Evolutionary conservation across 1,140 invertebrate genomes (phyloP).

Genomic region (Phenacoccus solenopsis): DNA sequence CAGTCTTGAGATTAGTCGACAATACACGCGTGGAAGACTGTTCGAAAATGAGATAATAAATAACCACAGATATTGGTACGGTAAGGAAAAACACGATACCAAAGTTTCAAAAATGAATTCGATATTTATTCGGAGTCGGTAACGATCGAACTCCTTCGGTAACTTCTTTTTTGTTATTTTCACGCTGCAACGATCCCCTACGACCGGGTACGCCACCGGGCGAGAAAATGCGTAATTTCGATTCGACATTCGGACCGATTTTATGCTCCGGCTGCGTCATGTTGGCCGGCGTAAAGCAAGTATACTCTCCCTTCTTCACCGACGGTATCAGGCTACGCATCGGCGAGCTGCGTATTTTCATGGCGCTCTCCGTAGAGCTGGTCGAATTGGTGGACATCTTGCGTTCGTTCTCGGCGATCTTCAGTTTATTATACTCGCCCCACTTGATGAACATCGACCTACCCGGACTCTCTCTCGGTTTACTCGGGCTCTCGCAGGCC

Average conservation of each 20-base stretch:
- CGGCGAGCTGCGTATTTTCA: conserved; percentile 7
- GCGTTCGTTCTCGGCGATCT: conserved; percentile 18
- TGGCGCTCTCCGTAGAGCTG: not conserved
- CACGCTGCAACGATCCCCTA: conserved; percentile 27
- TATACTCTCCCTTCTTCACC: conserved; percentile 26
- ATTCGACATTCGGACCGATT: conserved; percentile 24
- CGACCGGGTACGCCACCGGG: conserved; percentile 22
- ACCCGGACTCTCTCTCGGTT: conserved; percentile 19
- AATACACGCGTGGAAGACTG: not conserved
- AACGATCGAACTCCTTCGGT: conserved; percentile 27
- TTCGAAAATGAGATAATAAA: not conserved
- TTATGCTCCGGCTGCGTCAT: not conserved
- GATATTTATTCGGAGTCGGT: conserved; percentile 30
- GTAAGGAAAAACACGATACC: not conserved
- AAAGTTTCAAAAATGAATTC: conserved; percentile 28
- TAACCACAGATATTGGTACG: no score
- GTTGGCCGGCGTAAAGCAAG: conserved; percentile 23
- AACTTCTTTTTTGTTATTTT: conserved; percentile 20
- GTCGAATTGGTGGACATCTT: conserved; percentile 19
- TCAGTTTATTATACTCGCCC: conserved; percentile 19
- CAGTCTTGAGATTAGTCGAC: not conserved
- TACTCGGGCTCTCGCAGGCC: conserved; percentile 1
- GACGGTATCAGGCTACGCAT: conserved; percentile 25
- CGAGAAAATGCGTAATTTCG: conserved; percentile 25
- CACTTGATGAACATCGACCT: conserved; percentile 19